Evolutionary conservation across 2,888 invertebrate genomes (phyloP), one percentile per base, ranked within the genome.

Genomic region (Abrostola triplasia): DNA sequence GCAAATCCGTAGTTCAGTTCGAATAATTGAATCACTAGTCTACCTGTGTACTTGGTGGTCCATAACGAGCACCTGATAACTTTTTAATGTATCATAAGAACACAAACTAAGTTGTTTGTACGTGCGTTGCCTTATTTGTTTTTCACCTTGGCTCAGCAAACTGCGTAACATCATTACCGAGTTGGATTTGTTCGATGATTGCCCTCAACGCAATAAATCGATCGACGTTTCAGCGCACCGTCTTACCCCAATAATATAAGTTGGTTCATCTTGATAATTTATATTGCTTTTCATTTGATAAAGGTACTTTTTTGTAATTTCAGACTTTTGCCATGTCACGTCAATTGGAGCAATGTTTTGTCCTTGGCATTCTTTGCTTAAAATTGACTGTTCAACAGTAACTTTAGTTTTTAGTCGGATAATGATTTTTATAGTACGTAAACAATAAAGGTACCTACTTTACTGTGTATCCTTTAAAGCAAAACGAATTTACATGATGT

Each of bases 111-210:
- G 65, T 77, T 77, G 76, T 76, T 74, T 69, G 71, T 78, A 77
- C 66, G 68, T 73, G 72, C 68, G 72, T 78, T 77, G 76, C 72
- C 64, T 68, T 70, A 65, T 78, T 75, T 77, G 75, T 76, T 64
- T 57, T 58, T 65, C 67, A 70, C 76, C 78, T 78, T 72, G 40
- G 58, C 12, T 58, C 67, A 65, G 49, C 73, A 76, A 77, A 79
- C 78, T 81, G 73, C 61, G 78, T 84, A 83, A 83, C 76, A 64
- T 72, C 67, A 80, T 84, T 83, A 84, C 65, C 11, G 68, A 76
- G 67, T 79, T 77, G 49, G 64, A 72, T 76, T 74, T 63, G 71
- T 77, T 74, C 74, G 61, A 54, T 70, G 62, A 68, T 69, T 63
- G 71, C 63, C 55, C 49, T 50, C 50, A 38, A 66, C 60, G 62